Conservation (phyloP, 2,888 invertebrate genomes). For the Orthosia gothica region DNA sequence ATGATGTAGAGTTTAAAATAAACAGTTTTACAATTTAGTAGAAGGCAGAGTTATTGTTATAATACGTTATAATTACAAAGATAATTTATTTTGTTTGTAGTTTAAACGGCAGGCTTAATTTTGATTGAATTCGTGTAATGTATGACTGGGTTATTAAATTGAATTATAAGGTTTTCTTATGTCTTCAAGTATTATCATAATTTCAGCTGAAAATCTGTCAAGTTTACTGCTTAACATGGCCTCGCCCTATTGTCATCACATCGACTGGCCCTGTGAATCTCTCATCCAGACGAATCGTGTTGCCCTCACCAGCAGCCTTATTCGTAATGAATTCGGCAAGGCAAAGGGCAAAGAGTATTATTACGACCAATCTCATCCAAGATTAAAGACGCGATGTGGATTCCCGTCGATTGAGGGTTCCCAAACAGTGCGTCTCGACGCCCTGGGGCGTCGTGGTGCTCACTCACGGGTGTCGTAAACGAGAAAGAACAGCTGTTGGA, state of each 20-base stretch:
- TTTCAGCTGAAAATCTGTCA: neutral
- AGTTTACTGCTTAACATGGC: too few relatives aligned
- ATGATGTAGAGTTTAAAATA: slow-evolving; percentile 47
- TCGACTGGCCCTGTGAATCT: too few relatives aligned
- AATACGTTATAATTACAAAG: slow-evolving; percentile 41
- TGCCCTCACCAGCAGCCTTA: neutral
- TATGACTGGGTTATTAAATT: slow-evolving; percentile 2
- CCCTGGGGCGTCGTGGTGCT: too few relatives aligned
- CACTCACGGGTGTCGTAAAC: too few relatives aligned
- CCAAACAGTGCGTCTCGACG: too few relatives aligned
- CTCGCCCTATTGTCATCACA: too few relatives aligned
- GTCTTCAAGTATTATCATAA: neutral
- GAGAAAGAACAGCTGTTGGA: too few relatives aligned
- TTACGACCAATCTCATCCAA: too few relatives aligned
- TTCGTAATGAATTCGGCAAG: too few relatives aligned
- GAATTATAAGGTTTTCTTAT: neutral
- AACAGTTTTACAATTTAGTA: slow-evolving; percentile 51
- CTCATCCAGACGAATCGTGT: neutral
- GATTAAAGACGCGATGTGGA: too few relatives aligned
- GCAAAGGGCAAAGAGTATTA: too few relatives aligned
- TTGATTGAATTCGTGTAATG: slow-evolving; percentile 25
- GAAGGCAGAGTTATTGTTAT: slow-evolving; percentile 43
- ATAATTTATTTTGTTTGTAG: slow-evolving; percentile 23
- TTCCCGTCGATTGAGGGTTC: too few relatives aligned
- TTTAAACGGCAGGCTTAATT: slow-evolving; percentile 26